Percentiles rank a stretch among this genome's conserved stretches.
Evolutionary conservation across 2,797 vertebrate species (phyloP).

Genomic region (Mormyrops attenuatus): DNA sequence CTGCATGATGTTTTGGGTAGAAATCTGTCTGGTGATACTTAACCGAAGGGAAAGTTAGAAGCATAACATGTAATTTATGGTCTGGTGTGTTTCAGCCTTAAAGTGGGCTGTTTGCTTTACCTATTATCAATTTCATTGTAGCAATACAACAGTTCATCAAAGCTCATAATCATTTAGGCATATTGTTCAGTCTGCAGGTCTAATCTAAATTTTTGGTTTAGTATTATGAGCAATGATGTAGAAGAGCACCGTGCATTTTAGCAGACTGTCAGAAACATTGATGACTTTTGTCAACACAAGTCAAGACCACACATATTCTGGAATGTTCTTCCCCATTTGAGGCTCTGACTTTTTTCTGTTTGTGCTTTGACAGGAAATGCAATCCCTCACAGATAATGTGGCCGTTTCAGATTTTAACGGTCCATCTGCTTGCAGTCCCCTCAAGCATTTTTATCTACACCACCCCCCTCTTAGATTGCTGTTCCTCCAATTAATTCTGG

Average conservation of each 20-base stretch:
- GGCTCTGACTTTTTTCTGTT: conserved; percentile 39
- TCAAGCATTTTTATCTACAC: conserved; percentile 23
- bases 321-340: not conserved
- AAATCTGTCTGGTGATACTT: not conserved
- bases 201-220: not conserved
- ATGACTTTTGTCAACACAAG: not conserved
- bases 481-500: conserved; percentile 43
- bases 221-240: not conserved
- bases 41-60: not conserved
- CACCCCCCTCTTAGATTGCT: conserved; percentile 26
- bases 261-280: not conserved
- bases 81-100: not conserved
- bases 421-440: conserved; percentile 22
- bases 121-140: not conserved
- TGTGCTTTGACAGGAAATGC: conserved; percentile 55
- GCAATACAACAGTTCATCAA: not conserved
- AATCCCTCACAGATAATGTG: conserved; percentile 60
- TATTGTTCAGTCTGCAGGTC: not conserved
- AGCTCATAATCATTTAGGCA: too few relatives aligned
- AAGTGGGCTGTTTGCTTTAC: not conserved
- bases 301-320: not conserved
- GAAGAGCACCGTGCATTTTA: not conserved
- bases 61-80: not conserved
- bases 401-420: conserved; percentile 55
- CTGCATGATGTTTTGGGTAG: not conserved